These are phyloP conservation scores for Phalera bucephala DNA, from an alignment of 2,888 invertebrate species.

Conservation along the genomic window DNA sequence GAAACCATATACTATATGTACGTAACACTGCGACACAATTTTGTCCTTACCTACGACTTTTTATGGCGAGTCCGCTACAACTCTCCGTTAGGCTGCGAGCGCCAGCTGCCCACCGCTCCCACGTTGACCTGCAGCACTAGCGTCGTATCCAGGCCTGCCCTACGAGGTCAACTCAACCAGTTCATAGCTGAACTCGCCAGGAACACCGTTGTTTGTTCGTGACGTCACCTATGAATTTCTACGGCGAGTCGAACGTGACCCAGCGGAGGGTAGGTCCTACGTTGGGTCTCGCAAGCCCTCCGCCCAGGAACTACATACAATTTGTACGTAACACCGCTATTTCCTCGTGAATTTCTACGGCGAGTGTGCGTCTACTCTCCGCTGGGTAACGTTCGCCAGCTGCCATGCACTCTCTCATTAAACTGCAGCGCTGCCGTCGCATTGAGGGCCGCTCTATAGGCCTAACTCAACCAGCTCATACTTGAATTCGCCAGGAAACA, in stretches of 20 bases:
- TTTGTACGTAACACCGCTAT: slow-evolving; percentile 62
- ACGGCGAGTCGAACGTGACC: too few relatives aligned
- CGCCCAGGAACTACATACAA: slow-evolving; percentile 68
- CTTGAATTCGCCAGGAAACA: slow-evolving; percentile 59
- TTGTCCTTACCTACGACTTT: too few relatives aligned
- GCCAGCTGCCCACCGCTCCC: slow-evolving; percentile 83
- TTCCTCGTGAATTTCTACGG: too few relatives aligned
- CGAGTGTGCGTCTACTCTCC: slow-evolving; percentile 90
- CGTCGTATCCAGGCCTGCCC: slow-evolving; percentile 36
- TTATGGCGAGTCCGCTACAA: slow-evolving; percentile 91
- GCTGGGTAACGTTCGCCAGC: slow-evolving; percentile 89
- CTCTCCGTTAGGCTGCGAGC: slow-evolving; percentile 89
- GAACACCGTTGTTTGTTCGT: too few relatives aligned
- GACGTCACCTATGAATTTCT: too few relatives aligned
- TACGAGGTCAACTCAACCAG: slow-evolving; percentile 69
- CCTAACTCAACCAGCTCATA: slow-evolving; percentile 67
- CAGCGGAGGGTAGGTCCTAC: slow-evolving; percentile 90
- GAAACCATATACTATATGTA: slow-evolving; percentile 63
- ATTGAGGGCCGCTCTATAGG: slow-evolving; percentile 49
- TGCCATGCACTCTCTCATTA: slow-evolving; percentile 54
- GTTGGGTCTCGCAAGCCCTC: slow-evolving; percentile 89
- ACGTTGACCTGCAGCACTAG: slow-evolving; percentile 18
- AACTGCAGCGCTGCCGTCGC: slow-evolving; percentile 29
- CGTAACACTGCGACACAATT: slow-evolving; percentile 15
- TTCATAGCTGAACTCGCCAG: slow-evolving; percentile 59